phyloP scores from a whole-genome alignment of 2,797 vertebrate genomes.

The Jordanella pulchra region DNA sequence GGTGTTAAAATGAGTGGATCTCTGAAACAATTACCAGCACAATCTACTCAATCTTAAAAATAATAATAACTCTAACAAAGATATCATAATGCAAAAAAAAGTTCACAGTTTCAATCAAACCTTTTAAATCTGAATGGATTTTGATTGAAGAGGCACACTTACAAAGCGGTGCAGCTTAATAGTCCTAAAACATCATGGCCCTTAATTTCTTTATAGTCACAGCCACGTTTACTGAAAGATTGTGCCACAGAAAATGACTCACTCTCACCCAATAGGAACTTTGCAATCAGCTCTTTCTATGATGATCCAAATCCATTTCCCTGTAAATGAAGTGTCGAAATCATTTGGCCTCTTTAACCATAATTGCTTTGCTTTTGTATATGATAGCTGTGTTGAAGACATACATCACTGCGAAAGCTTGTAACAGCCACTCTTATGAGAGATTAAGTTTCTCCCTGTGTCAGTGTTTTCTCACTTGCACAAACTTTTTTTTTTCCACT shows the following conservation, averaged over 20 bases:
- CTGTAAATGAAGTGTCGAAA: conserved; percentile 69
- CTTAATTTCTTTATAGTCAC: conserved; percentile 69
- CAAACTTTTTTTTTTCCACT: conserved; percentile 63
- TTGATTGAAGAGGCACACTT: conserved; percentile 73
- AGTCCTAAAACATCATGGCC: conserved; percentile 68
- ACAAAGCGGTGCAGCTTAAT: conserved; percentile 61
- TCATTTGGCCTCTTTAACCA: conserved; percentile 67
- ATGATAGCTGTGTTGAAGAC: conserved; percentile 65
- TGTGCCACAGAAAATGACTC: conserved; percentile 58
- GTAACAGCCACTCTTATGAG: conserved; percentile 56
- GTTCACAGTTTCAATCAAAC: conserved; percentile 72
- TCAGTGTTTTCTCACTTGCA: conserved; percentile 61
- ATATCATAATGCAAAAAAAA: conserved; percentile 68
- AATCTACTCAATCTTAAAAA: conserved; percentile 54
- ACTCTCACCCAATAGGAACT: conserved; percentile 58
- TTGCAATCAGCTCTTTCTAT: conserved; percentile 73
- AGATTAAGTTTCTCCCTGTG: conserved; percentile 56
- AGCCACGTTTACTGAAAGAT: conserved; percentile 59
- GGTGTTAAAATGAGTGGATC: conserved; percentile 42
- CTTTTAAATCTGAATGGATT: conserved; percentile 72
- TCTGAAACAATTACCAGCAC: conserved; percentile 71
- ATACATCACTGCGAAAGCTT: conserved; percentile 70
- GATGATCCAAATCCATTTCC: conserved; percentile 59
- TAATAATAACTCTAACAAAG: conserved; percentile 70
- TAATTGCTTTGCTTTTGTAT: conserved; percentile 77